Evolutionary conservation across 1,140 invertebrate species (phyloP), one percentile per base, ranked within the genome.

Genomic region (Drosophila ercepeae): DNA sequence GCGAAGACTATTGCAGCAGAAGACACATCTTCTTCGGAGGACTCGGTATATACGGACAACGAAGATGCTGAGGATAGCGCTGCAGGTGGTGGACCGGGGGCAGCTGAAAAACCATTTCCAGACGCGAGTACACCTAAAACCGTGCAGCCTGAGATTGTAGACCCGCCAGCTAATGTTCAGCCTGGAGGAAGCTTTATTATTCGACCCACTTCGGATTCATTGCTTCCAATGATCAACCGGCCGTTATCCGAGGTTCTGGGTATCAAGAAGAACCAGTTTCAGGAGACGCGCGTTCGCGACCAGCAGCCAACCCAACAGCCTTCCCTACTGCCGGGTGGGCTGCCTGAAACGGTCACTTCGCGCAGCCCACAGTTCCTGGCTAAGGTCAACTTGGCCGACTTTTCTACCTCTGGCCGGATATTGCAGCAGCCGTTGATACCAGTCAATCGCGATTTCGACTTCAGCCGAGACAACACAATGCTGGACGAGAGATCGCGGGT

Each of bases 201-300:
- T 39, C 72, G 91, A 8, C 78, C 86, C 45, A 90, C 83, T 16
- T 86, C 81, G 1, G 91, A 91, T 48, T 89, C 89, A 0, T 49
- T 91, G 44, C 57, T 91, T 34, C 90, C 90, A 4, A 91, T 90
- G 83, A 91, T 91, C 4, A 91, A 91, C 73, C 75, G 89, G 2
- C 91, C 91, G n/a, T 45, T 91, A 34, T 91, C 91, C 18, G 91
- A 91, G 68, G 90, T 91, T 13, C 59, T 91, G 34, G 91, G 91
- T 49, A 91, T 91, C 27, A 91, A 91, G 48, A 91, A 91, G 68
- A 91, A 91, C 58, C 90, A 91, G 61, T 91, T 91, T 54, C 91
- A 90, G 50, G 89, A 91, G 71, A 91, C 91, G 13, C 79, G 90
- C 0, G 84, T 91, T 53, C 75, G 75, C 3, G 65, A 78, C 44